Evolutionary conservation across 1,140 invertebrate genomes (phyloP), one percentile per base, ranked within the genome.

Genomic region (Berghia stephanieae): DNA sequence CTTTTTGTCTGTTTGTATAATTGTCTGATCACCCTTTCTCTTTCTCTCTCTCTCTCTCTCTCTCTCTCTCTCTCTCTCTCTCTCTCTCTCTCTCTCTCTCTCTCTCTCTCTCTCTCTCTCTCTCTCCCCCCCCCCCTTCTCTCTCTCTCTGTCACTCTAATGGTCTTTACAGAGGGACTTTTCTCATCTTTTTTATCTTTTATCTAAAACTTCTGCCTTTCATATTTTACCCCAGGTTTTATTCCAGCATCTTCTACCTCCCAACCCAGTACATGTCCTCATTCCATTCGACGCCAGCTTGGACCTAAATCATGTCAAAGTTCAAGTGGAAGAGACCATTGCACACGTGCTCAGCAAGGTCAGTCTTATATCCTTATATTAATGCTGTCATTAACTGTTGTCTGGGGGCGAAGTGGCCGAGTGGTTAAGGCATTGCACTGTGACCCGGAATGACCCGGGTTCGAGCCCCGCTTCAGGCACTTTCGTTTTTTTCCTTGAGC

Each of bases 301-400:
- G 36, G 74, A 78, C 16, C 31, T 75, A 5, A 49, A 63, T 6
- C 68, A 79, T 27, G 38, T 80, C 13, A 67, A 75, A 44, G 40
- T 34, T 44, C 80, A 82, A 70, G 66, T 82, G 13, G 67, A 42
- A 13, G 57, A 78, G 38, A 79, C 78, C 6, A 78, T 82, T 38
- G 66, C 78, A 38, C 75, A 77, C 13, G 76, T 82, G 3, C 76
- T 82, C 16, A 80, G 78, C 77, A 82, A 82, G 75, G 80, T 82
- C n/a, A 43, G 63, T 36, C 31, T n/a, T 5, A 55, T 63, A 6
- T 43, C 21, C 27, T 43, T 18, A 42, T 38, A 57, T 31, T 5
- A 6, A 4, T 34, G 24, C 40, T 38, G n/a, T n/a, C 16, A 24
- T 8, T 34, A 43, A 43, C n/a, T 46, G 18, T 34, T n/a, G 13